phyloP scores from a whole-genome alignment of 2,888 invertebrate genomes.

The Orchesella flavescens region DNA sequence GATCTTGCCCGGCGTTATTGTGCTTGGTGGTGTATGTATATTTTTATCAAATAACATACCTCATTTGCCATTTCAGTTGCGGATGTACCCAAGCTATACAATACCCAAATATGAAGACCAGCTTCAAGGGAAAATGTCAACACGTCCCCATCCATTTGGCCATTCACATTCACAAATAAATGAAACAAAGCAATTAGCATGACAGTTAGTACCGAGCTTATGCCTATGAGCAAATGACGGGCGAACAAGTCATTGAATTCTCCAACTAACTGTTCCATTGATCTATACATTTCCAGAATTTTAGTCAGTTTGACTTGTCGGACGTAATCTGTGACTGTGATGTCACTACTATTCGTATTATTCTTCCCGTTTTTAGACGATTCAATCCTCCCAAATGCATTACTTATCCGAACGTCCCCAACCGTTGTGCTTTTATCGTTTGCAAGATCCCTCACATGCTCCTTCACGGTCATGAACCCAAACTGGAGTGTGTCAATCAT shows the following conservation, averaged over 20 bases:
- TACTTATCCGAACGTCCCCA: neutral
- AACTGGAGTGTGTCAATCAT: conserved; percentile 33
- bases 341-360: neutral
- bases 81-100: conserved; percentile 31
- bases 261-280: conserved; percentile 30
- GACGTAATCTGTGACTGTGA: conserved; percentile 6
- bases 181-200: conserved; percentile 46
- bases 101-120: conserved; percentile 25
- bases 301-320: conserved; percentile 34
- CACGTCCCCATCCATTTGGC: neutral
- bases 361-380: neutral
- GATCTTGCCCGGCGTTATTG: no score
- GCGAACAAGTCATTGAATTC: conserved; percentile 48
- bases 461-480: conserved; percentile 29
- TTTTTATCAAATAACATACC: neutral
- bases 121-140: conserved; percentile 39
- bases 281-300: conserved; percentile 41
- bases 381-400: neutral
- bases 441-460: conserved; percentile 9
- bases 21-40: no score
- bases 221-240: conserved; percentile 37
- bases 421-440: neutral
- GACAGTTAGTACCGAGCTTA: conserved; percentile 26
- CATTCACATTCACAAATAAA: conserved; percentile 39
- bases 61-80: conserved; percentile 46